Conservation (phyloP, 1,140 invertebrate genomes). For the Musca vetustissima region DNA sequence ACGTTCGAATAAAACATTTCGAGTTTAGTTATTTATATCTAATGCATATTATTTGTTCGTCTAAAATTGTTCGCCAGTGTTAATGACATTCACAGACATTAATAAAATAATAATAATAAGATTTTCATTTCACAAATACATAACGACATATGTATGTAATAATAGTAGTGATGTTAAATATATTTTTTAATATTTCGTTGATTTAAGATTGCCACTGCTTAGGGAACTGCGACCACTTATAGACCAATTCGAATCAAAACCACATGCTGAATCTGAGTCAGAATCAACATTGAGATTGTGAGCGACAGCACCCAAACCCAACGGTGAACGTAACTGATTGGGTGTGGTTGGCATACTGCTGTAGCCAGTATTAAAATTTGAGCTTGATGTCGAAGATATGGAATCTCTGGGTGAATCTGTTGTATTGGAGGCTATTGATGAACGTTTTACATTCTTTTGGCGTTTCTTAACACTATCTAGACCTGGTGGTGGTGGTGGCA, state of each 20-base stretch:
- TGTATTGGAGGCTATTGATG: conserved; percentile 57
- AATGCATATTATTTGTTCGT: too few relatives aligned
- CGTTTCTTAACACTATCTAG: conserved; percentile 63
- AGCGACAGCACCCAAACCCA: conserved; percentile 37
- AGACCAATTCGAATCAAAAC: conserved; percentile 74
- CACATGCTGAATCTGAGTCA: conserved; percentile 79
- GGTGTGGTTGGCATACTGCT: conserved; percentile 66
- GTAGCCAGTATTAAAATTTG: conserved; percentile 52
- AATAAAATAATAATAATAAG: too few relatives aligned
- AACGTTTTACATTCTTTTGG: conserved; percentile 60
- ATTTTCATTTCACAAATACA: too few relatives aligned
- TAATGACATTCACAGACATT: too few relatives aligned
- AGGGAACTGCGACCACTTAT: conserved; percentile 35
- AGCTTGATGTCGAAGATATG: conserved; percentile 49
- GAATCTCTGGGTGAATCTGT: conserved; percentile 50
- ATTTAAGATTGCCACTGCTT: conserved; percentile 37
- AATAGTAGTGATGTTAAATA: too few relatives aligned
- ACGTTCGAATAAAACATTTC: too few relatives aligned
- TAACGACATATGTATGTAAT: too few relatives aligned
- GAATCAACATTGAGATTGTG: conserved; percentile 57
- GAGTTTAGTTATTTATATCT: too few relatives aligned
- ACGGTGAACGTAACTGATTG: conserved; percentile 59
- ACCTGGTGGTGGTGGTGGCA: conserved; percentile 73
- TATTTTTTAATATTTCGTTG: conserved; percentile 25
- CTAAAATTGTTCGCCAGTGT: too few relatives aligned